Evolutionary conservation across 2,113 vertebrate genomes (phyloP), one percentile per base, ranked within the genome.

Genomic region (Colinus virginianus): DNA sequence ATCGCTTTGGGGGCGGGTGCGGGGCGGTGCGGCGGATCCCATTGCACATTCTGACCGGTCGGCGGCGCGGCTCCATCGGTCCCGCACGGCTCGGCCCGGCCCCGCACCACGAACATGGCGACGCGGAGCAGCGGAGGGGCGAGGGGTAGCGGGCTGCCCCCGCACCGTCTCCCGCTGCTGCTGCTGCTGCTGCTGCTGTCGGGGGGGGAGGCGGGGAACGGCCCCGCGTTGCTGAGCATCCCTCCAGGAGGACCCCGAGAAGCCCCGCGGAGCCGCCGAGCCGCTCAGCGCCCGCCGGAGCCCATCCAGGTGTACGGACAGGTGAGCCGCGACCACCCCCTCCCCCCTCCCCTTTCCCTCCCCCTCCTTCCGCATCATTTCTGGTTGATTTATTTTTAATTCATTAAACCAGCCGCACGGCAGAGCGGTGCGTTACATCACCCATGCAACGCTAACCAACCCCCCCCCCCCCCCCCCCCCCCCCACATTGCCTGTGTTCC

Each of bases 261-360:
- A 14, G 10, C 71, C 43, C 87, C 87, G 21, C 45, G 32, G 82
- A 87, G 77, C 78, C 83, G 55, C 92, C 97, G 97, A 74, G 92
- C 49, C n/a, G 84, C 91, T 40, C 87, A 95, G 85, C 96, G 92
- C 86, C 96, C 91, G n/a, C 84, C 68, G 7, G 94, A 97, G 84
- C 97, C 97, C 90, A 84, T 98, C 90, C 90, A 97, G 97, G 97
- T 98, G 97, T 98, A 98, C 69, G 97, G 97, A 80, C 97, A 98
- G 98, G 97, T 97, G 95, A 97, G 97, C 56, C 12, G 23, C 23
- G 48, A 49, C 48, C 48, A 13, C 23, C 48, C 48, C 48, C 11
- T 11, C 12, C 12, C 23, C 23, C 16, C 23, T 13, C 23, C 23
- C 22, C 12, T 49, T 12, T 7, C 48, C 48, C 11, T 22, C 22